Base-by-base conservation (phyloP, 1,140 invertebrate genomes). In the Mizuhopecten yessoensis region DNA sequence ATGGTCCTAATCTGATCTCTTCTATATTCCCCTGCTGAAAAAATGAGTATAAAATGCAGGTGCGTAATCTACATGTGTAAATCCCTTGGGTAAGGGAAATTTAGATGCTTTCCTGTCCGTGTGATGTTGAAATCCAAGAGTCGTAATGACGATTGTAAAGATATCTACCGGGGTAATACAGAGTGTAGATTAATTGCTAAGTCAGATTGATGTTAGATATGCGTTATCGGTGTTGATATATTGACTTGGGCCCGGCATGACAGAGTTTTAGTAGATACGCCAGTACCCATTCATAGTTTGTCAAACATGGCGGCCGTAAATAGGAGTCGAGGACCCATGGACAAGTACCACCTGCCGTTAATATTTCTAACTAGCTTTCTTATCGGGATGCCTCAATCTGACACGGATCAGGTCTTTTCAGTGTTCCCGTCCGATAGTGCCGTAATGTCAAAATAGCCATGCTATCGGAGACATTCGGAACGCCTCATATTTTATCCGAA, bases 361-460 rank as follows among this genome's bases (percentile, higher is more conserved):
- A 75, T 29, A 75, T 75, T 75, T 75, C 57, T 75, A 75, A 75
- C 57, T 5, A 75, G 57, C 23, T 75, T n/a, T n/a, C 57, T 75
- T 75, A 75, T 75, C 57, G n/a, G 23, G 29, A 5, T 75, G n/a
- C 17, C 23, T n/a, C 57, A 75, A 75, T 75, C 57, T 75, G 57
- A 75, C 57, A 75, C 57, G 57, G 57, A 75, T 75, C 57, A 75
- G 57, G 57, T 23, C 57, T 75, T 75, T 29, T 75, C 57, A 75
- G 57, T 75, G 57, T 75, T 5, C 57, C 57, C 57, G 57, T 75
- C 57, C 57, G 57, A 75, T 75, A 75, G 57, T 75, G 57, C 57
- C 57, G 57, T 75, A 75, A 75, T 75, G 57, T 75, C 57, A 75
- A 75, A 75, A 75, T 75, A 75, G 57, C 57, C 57, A 75, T 75